Evolutionary conservation across 2,113 vertebrate species (phyloP).

Genomic region (Archocentrus centrarchus): DNA sequence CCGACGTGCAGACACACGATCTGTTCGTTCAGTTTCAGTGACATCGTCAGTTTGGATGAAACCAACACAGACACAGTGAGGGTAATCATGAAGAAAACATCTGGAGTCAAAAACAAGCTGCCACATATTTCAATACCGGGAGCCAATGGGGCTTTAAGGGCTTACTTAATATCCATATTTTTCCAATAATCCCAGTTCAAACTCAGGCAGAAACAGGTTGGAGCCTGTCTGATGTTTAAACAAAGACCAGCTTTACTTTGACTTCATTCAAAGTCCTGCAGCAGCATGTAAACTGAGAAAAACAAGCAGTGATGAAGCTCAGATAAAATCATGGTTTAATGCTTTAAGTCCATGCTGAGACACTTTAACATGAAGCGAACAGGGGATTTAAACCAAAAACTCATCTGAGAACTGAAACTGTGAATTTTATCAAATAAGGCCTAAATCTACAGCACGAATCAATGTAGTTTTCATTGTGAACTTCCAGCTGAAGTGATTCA

Average conservation of each 20-base stretch:
- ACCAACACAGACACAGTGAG: background rate
- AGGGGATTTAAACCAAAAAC: background rate
- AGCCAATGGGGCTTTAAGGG: background rate
- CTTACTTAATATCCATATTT: background rate
- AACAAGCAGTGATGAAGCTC: background rate
- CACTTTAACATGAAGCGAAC: background rate
- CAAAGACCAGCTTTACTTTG: constrained; percentile 23
- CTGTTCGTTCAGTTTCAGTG: constrained; percentile 16
- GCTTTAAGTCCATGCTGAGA: background rate
- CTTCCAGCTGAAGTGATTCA: constrained; percentile 11
- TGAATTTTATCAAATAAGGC: background rate
- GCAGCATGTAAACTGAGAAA: constrained; percentile 1
- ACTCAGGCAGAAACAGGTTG: background rate
- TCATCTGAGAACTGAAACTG: background rate
- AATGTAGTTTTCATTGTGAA: background rate
- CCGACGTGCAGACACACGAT: constrained; percentile 25
- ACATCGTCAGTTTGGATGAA: constrained; percentile 22
- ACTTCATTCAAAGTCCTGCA: background rate
- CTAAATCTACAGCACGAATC: background rate
- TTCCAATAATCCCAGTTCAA: background rate
- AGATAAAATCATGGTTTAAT: background rate
- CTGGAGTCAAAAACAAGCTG: constrained; percentile 5
- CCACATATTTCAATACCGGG: background rate
- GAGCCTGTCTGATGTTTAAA: constrained; percentile 11
- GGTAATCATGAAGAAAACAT: background rate